phyloP scores from a whole-genome alignment of 2,113 vertebrate species.

The Dascyllus trimaculatus region DNA sequence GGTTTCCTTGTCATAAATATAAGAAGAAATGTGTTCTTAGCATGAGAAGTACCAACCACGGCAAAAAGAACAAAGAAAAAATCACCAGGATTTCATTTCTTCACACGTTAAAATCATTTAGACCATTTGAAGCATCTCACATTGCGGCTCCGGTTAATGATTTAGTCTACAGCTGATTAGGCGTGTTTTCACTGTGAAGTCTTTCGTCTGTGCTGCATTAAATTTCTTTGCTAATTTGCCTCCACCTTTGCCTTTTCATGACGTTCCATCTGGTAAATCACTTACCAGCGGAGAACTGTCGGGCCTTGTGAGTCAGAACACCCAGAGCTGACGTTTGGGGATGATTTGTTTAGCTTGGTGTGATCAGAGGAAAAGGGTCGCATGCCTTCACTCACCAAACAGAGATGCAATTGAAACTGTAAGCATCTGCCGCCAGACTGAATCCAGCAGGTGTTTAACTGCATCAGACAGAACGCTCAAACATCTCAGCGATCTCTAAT shows the following conservation, averaged over 20 bases:
- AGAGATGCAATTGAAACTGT: slow-evolving; percentile 39
- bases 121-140: not conserved
- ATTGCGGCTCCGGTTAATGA: slow-evolving; percentile 6
- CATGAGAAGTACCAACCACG: slow-evolving; percentile 10
- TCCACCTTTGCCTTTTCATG: slow-evolving; percentile 4
- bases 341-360: slow-evolving; percentile 68
- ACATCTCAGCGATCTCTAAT: slow-evolving; percentile 46
- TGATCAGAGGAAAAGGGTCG: slow-evolving; percentile 67
- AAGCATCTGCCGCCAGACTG: slow-evolving; percentile 58
- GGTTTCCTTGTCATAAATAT: slow-evolving; percentile 48
- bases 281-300: slow-evolving; percentile 51
- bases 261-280: slow-evolving; percentile 54
- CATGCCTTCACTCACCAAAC: slow-evolving; percentile 56
- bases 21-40: slow-evolving; percentile 48
- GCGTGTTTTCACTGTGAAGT: slow-evolving; percentile 7
- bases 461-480: slow-evolving; percentile 55
- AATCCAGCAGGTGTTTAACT: slow-evolving; percentile 67
- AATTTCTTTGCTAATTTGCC: slow-evolving; percentile 5
- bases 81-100: slow-evolving; percentile 21
- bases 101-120: not conserved
- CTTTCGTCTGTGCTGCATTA: not conserved
- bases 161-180: not conserved
- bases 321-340: slow-evolving; percentile 48
- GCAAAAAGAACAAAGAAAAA: slow-evolving; percentile 32
- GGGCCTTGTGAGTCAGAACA: slow-evolving; percentile 55